A percentile compares a stretch with the other conserved stretches of the same genome.
These are phyloP conservation scores for Nipponia nippon DNA, from an alignment of 2,113 vertebrate species.

Conservation along the genomic window DNA sequence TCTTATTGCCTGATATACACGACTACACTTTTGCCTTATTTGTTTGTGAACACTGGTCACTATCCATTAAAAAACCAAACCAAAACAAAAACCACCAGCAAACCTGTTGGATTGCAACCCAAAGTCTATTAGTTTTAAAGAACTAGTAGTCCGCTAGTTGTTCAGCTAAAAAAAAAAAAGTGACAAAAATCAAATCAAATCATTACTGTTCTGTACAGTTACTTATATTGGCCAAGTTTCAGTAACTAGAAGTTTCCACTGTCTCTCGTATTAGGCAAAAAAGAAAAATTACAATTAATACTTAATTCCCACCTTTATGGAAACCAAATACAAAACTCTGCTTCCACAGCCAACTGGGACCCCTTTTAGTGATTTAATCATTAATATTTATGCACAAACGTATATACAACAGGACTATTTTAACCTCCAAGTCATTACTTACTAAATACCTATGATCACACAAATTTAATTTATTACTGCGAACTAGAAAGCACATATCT, in stretches of 20 bases:
- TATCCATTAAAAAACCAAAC: neutral
- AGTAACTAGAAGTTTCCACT: neutral
- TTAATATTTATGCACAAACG: neutral
- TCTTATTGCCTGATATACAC: neutral
- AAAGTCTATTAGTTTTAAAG: neutral
- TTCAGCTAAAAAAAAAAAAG: neutral
- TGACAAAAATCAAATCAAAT: neutral
- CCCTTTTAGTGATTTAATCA: neutral
- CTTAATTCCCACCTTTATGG: neutral
- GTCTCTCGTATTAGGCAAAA: neutral
- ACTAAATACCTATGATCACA: neutral
- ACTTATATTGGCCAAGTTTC: neutral
- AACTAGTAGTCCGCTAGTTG: neutral
- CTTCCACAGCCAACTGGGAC: neutral
- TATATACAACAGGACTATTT: neutral
- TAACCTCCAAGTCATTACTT: neutral
- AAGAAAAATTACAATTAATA: neutral
- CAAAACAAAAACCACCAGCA: neutral
- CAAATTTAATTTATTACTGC: neutral
- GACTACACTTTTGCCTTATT: neutral
- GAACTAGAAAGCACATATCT: neutral
- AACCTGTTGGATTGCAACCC: neutral
- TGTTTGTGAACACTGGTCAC: neutral
- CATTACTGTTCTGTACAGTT: neutral
- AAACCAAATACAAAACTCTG: neutral